Percentiles rank a stretch among this genome's conserved stretches.
Conservation (phyloP, 2,888 invertebrate species). For the Euphydryas editha region DNA sequence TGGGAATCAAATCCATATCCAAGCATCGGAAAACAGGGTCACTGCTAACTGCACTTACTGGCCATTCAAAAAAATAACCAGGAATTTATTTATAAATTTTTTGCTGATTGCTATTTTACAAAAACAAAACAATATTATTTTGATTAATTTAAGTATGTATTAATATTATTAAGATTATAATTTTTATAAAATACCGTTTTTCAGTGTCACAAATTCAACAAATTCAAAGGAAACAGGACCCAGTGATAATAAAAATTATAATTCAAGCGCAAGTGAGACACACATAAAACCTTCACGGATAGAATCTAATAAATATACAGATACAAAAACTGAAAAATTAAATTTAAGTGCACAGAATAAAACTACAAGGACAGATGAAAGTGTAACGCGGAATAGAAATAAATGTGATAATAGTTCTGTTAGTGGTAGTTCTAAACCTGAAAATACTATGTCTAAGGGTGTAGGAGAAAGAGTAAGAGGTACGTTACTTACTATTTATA, state of each 20-base stretch:
- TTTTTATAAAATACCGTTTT: neutral
- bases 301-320: neutral
- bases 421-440: slow-evolving; percentile 12
- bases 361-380: neutral
- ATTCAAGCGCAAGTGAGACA: neutral
- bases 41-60: no score
- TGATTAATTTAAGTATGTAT: no score
- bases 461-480: slow-evolving; percentile 27
- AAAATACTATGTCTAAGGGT: slow-evolving; percentile 9
- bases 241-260: slow-evolving; percentile 10
- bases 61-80: no score
- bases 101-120: no score
- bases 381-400: slow-evolving; percentile 19
- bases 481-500: no score
- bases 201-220: neutral
- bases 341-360: slow-evolving; percentile 6
- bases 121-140: no score
- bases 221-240: slow-evolving; percentile 4
- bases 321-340: neutral
- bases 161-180: no score
- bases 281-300: slow-evolving; percentile 14
- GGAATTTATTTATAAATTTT: no score
- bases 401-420: slow-evolving; percentile 7
- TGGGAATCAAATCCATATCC: no score
- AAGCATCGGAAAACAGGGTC: no score